These are phyloP conservation scores for Oligia fasciuncula DNA, from an alignment of 2,888 invertebrate species.

Conservation along the genomic window DNA sequence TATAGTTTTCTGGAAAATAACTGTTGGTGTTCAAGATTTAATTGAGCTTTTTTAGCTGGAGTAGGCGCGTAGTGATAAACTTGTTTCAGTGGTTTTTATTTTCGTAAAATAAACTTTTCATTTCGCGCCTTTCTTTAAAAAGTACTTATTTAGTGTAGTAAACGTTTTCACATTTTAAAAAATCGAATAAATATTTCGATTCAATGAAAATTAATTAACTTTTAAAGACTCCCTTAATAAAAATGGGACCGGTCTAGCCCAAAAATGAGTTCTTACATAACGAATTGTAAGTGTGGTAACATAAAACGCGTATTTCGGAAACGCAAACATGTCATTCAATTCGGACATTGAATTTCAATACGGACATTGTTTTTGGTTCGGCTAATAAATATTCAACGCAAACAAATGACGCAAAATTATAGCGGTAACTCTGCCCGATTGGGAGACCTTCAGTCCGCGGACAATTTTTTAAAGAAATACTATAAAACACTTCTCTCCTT, in stretches of 20 bases:
- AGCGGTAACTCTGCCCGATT: constrained; percentile 75
- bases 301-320: constrained; percentile 66
- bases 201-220: neutral
- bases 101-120: neutral
- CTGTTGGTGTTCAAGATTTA: neutral
- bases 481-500: constrained; percentile 83
- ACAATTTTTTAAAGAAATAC: constrained; percentile 85
- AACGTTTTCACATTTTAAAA: neutral
- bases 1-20: constrained; percentile 1
- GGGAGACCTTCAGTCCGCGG: constrained; percentile 72
- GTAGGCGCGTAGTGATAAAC: neutral
- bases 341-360: constrained; percentile 77
- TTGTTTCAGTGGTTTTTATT: neutral
- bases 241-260: neutral
- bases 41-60: neutral
- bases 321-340: constrained; percentile 75
- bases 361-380: constrained; percentile 82
- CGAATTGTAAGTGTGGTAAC: constrained; percentile 56
- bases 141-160: neutral
- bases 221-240: neutral
- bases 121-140: neutral
- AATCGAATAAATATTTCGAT: neutral
- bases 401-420: constrained; percentile 84
- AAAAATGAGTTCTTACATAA: constrained; percentile 17
- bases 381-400: constrained; percentile 86